Conservation (phyloP, 2,888 invertebrate genomes). For the Cephus pulcher region DNA sequence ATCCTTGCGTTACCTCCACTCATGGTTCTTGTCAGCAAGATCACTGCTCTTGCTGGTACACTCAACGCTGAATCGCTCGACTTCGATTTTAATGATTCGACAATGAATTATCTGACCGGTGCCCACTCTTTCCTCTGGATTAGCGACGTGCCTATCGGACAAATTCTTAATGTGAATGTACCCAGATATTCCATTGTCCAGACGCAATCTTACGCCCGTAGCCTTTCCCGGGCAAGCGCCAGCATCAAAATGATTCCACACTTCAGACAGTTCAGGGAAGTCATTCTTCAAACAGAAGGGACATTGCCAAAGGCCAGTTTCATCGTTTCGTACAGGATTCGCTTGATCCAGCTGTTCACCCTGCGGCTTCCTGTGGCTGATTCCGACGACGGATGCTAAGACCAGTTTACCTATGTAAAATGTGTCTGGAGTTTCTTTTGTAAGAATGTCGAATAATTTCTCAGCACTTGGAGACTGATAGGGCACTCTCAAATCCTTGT, state of each 20-base stretch:
- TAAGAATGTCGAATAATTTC: conserved; percentile 93
- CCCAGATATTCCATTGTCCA: conserved; percentile 94
- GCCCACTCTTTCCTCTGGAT: conserved; percentile 92
- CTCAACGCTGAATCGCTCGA: conserved; percentile 92
- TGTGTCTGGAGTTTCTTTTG: conserved; percentile 95
- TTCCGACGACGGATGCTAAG: conserved; percentile 82
- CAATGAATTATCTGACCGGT: conserved; percentile 87
- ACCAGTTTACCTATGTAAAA: conserved; percentile 92
- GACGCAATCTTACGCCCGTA: conserved; percentile 86
- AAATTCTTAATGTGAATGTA: conserved; percentile 95
- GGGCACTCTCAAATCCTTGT: conserved; percentile 87
- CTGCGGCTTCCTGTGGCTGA: conserved; percentile 89
- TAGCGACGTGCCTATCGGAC: conserved; percentile 91
- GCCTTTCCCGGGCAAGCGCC: conserved; percentile 96
- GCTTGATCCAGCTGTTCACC: conserved; percentile 95
- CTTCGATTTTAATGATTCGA: conserved; percentile 94
- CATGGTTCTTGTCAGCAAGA: conserved; percentile 88
- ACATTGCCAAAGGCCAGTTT: conserved; percentile 96
- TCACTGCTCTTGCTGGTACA: conserved; percentile 95
- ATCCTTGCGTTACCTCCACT: conserved; percentile 77
- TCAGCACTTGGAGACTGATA: conserved; percentile 86
- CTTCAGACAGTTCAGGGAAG: conserved; percentile 95
- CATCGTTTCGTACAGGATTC: conserved; percentile 94
- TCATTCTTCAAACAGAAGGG: conserved; percentile 97
- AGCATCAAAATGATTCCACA: conserved; percentile 98